Percentiles rank a stretch among this genome's conserved stretches.
Evolutionary conservation across 2,888 invertebrate genomes (phyloP).

Genomic region (Hirtodrosophila histrioides): DNA sequence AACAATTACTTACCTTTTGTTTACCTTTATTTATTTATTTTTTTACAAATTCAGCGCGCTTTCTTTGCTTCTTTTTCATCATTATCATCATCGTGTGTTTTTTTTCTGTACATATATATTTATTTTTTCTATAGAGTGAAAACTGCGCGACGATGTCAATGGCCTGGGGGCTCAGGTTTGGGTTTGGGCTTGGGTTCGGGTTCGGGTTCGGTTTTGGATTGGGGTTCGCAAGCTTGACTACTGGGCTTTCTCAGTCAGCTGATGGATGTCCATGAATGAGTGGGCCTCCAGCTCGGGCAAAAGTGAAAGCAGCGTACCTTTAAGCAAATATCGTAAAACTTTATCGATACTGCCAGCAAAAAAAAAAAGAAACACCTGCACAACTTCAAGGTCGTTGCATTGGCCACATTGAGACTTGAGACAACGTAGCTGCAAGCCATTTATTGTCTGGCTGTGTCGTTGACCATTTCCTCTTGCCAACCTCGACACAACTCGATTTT

Average conservation of each 20-base stretch:
- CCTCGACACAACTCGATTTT: neutral
- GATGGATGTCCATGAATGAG: constrained; percentile 40
- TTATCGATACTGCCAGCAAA: constrained; percentile 22
- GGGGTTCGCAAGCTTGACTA: constrained; percentile 24
- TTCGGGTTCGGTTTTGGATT: constrained; percentile 12
- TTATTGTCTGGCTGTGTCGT: constrained; percentile 1
- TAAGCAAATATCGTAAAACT: constrained; percentile 39
- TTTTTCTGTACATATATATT: constrained; percentile 19
- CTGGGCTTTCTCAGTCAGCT: constrained; percentile 35
- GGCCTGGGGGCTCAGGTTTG: constrained; percentile 29
- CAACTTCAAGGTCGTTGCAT: constrained; percentile 65
- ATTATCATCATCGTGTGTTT: constrained; percentile 13
- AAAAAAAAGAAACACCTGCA: constrained; percentile 49
- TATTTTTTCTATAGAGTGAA: constrained; percentile 50
- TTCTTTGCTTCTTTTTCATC: constrained; percentile 57
- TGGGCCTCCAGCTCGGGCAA: constrained; percentile 24
- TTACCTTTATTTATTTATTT: constrained; percentile 34
- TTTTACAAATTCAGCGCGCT: constrained; percentile 64
- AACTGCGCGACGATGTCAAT: constrained; percentile 55
- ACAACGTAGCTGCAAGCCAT: constrained; percentile 26
- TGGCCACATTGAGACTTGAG: constrained; percentile 34
- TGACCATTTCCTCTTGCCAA: constrained; percentile 6
- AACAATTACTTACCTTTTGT: constrained; percentile 66
- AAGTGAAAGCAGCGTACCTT: constrained; percentile 57
- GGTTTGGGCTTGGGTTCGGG: neutral